These are phyloP conservation scores for Crocallis elinguaria DNA, from an alignment of 2,888 invertebrate genomes.

Conservation along the genomic window DNA sequence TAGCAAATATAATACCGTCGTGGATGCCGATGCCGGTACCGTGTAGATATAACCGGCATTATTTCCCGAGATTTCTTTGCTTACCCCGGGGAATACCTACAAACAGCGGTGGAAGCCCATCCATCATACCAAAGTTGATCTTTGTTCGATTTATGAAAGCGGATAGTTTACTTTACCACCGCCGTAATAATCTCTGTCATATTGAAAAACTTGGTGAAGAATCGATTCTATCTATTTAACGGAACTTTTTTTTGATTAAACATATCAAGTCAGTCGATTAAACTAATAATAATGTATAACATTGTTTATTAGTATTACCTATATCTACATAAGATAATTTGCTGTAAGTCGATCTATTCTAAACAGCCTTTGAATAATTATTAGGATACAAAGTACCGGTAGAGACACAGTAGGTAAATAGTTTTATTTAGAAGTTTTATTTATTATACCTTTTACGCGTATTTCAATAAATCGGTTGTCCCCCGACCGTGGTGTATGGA, in stretches of 20 bases:
- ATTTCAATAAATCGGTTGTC: no score
- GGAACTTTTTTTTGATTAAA: conserved; percentile 20
- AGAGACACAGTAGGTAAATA: no score
- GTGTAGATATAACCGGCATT: conserved; percentile 21
- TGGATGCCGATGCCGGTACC: neutral
- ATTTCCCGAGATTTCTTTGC: conserved; percentile 32
- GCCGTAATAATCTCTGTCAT: conserved; percentile 58
- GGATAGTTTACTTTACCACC: conserved; percentile 65
- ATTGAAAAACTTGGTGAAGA: conserved; percentile 60
- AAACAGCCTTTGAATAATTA: no score
- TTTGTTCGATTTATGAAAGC: conserved; percentile 71
- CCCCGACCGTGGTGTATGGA: no score
- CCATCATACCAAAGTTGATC: conserved; percentile 71
- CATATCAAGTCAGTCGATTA: no score
- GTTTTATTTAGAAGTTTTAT: no score
- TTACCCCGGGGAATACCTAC: conserved; percentile 40
- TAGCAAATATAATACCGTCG: neutral
- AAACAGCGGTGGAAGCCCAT: conserved; percentile 48
- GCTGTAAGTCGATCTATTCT: no score
- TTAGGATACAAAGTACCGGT: no score
- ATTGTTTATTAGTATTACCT: no score
- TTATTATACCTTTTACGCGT: no score
- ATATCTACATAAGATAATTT: no score
- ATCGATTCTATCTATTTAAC: conserved; percentile 43
- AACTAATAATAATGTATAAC: no score